Evolutionary conservation across 2,888 invertebrate species (phyloP).

Genomic region (Chymomyza fuscimana): DNA sequence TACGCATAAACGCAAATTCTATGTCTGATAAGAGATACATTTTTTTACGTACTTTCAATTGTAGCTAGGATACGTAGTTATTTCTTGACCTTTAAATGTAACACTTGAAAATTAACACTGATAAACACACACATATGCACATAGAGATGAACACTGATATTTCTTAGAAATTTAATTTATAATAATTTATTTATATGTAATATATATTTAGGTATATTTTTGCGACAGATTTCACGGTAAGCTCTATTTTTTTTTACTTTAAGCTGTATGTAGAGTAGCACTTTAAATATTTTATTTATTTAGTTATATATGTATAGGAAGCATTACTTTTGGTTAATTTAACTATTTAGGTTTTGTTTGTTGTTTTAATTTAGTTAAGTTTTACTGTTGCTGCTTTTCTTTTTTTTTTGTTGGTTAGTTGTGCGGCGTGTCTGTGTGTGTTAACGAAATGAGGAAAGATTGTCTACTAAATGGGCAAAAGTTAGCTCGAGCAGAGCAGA

Average conservation of each 20-base stretch:
- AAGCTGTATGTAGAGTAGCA: background rate
- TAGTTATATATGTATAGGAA: constrained; percentile 11
- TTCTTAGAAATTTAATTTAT: constrained; percentile 17
- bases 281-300: constrained; percentile 21
- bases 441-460: constrained; percentile 76
- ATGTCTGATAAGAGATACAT: constrained; percentile 68
- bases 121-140: background rate
- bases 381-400: background rate
- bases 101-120: constrained; percentile 3
- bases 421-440: constrained; percentile 63
- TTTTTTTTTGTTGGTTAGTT: constrained; percentile 23
- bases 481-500: constrained; percentile 35
- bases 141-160: background rate
- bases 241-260: constrained; percentile 11
- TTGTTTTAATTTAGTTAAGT: constrained; percentile 8
- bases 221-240: constrained; percentile 33
- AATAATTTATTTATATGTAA: constrained; percentile 12
- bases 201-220: constrained; percentile 26
- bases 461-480: constrained; percentile 73
- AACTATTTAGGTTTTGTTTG: constrained; percentile 26
- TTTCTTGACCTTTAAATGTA: constrained; percentile 32
- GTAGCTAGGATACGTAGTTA: constrained; percentile 30
- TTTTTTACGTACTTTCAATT: constrained; percentile 66
- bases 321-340: constrained; percentile 6
- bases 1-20: constrained; percentile 49